Conservation (phyloP, 2,888 invertebrate species). For the Mantis religiosa region DNA sequence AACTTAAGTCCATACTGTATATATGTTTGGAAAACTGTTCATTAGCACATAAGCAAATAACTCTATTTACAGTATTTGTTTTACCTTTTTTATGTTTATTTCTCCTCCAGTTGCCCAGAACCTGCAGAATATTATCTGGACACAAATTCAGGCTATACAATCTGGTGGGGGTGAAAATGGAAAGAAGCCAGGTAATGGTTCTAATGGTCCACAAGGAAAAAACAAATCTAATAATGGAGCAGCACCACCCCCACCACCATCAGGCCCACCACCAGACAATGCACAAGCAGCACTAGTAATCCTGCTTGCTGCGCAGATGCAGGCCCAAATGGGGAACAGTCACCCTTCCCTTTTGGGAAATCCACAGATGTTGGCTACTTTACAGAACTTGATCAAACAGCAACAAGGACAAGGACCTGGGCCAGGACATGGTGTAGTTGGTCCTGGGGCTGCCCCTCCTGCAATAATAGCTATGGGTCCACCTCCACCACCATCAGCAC, state of each 20-base stretch:
- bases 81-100: not conserved
- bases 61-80: not conserved
- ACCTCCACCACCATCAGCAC: slow-evolving; percentile 11
- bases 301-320: slow-evolving; percentile 41
- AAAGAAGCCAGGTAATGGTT: slow-evolving; percentile 31
- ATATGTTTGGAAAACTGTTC: too few species aligned
- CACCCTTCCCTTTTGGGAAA: slow-evolving; percentile 36
- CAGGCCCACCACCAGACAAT: slow-evolving; percentile 34
- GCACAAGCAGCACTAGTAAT: slow-evolving; percentile 41
- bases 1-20: too few species aligned
- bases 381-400: slow-evolving; percentile 38
- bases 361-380: slow-evolving; percentile 39
- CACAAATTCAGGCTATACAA: slow-evolving; percentile 44
- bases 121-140: slow-evolving; percentile 44
- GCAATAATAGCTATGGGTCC: slow-evolving; percentile 2
- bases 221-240: not conserved
- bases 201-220: not conserved
- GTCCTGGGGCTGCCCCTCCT: slow-evolving; percentile 13
- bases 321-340: slow-evolving; percentile 34
- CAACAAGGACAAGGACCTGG: not conserved
- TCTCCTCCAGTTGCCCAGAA: slow-evolving; percentile 43
- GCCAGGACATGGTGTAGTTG: not conserved
- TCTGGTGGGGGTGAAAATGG: slow-evolving; percentile 33
- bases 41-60: not conserved
- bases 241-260: not conserved